Conservation (phyloP, 2,888 invertebrate genomes). For the Macaria notata region DNA sequence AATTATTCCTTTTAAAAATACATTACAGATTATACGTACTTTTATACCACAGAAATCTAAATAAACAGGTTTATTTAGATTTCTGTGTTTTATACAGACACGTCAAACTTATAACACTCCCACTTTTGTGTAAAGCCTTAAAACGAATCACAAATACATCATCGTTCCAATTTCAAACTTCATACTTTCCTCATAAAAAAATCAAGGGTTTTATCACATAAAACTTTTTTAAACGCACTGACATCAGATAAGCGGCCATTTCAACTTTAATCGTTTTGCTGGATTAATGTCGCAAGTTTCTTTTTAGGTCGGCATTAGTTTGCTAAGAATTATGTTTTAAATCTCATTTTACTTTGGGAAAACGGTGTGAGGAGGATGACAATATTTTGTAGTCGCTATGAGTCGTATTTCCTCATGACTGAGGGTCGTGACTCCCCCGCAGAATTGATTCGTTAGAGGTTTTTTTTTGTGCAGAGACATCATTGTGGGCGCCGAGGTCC, state of each 20-base stretch:
- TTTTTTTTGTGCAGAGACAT: too few species aligned
- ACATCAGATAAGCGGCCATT: constrained; percentile 40
- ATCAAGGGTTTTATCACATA: constrained; percentile 25
- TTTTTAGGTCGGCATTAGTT: constrained; percentile 25
- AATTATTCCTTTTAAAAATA: too few species aligned
- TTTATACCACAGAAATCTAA: too few species aligned
- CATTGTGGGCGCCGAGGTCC: too few species aligned
- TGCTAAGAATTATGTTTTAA: constrained; percentile 16
- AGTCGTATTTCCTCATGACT: too few species aligned
- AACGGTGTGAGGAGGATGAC: not conserved
- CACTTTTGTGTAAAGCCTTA: not conserved
- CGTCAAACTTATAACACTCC: not conserved
- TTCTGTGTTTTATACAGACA: not conserved
- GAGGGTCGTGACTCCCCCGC: too few species aligned
- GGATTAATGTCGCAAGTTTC: constrained; percentile 45
- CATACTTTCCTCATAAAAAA: constrained; percentile 17
- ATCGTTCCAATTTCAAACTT: constrained; percentile 6
- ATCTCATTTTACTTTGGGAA: constrained; percentile 3
- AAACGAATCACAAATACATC: constrained; percentile 12
- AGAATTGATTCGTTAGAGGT: too few species aligned
- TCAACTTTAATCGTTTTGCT: constrained; percentile 47
- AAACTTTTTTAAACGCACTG: constrained; percentile 37
- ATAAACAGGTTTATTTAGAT: too few species aligned
- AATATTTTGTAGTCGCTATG: too few species aligned
- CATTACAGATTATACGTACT: too few species aligned